Base-by-base conservation (phyloP, 2,113 vertebrate species). In the Melanostigma gelatinosum region DNA sequence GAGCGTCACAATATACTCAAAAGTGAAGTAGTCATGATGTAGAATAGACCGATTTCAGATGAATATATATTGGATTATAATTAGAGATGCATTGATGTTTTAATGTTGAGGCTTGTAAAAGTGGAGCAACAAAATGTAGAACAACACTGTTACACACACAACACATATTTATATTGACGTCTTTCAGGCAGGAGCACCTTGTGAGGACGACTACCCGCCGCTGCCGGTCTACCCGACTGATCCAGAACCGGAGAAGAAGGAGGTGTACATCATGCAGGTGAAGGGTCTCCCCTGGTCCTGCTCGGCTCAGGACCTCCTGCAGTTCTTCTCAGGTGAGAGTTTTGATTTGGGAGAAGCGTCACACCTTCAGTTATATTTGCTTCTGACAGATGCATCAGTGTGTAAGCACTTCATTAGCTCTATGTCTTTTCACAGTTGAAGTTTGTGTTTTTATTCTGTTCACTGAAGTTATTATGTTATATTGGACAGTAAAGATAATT, bases 251-350 rank as follows among this genome's bases (percentile, higher is more conserved):
- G 90, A 93, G 54, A 87, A 93, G 74, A 94, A 89, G 48, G 91
- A 92, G 0, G 93, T 97, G 8, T 97, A 94, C 62, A 94, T 99
- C 57, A 66, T 99, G 75, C 94, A 96, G 7, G 97, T 97, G 0
- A 96, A 95, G 83, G 98, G 98, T 10, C 89, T 99, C 20, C 96
- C 96, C 0, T 99, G 96, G 96, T 94, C 96, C 0, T 98, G 97
- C 88, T 94, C 96, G 0, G 84, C 94, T 42, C 95, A 97, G 46
- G 97, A 99, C 3, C 91, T 99, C 13, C 87, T 97, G 6, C 87
- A 91, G n/a, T 99, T 99, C 77, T 99, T 99, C 84, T 95, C 96
- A 66, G 96, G 98, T 99, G 93, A 24, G 87, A n/a, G 4, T 36
- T 32, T n/a, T 0, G 12, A 0, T 80, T 75, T 62, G 16, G 18